Evolutionary conservation across 2,888 invertebrate species (phyloP), one percentile per base, ranked within the genome.

Genomic region (Callimorpha dominula): DNA sequence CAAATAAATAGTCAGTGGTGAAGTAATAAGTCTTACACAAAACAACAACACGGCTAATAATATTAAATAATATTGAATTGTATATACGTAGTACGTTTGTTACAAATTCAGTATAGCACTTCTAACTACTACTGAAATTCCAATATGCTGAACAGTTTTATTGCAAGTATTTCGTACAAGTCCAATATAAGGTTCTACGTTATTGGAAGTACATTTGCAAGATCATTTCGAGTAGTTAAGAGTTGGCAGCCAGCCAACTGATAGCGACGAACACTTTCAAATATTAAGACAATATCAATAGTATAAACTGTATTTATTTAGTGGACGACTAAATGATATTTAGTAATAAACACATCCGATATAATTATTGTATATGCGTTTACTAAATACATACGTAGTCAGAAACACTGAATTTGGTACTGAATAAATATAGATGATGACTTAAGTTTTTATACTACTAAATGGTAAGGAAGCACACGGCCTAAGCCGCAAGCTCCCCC

Each of bases 161-260:
- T 76, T 79, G 73, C 60, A 66, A 66, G 80, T 75, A 84, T 87
- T 88, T 81, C 68, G 62, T 52, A 62, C 17, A 57, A 82, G 52
- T 78, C 74, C 85, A 85, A 86, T 88, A 85, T 81, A 73, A 68
- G 62, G 65, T 71, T 69, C 76, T 76, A 80, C 80, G 81, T 76
- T 87, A 87, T 86, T 85, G 83, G 77, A 71, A 80, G 75, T 79
- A 78, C 86, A 86, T 86, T 87, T 82, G 86, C 83, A 79, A 86
- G 84, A 87, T 83, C 82, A 85, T 85, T 86, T 82, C 71, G 83
- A 80, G 82, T 85, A 85, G 81, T 81, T 79, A 80, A 77, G 76
- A 71, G 78, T 73, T 88, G 87, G 87, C 87, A 60, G 8, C 17
- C 1, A 40, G 78, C 88, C 87, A 88, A 74, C 52, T 80, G 83